These are phyloP conservation scores for Uloborus plumipes DNA, from an alignment of 2,888 invertebrate species.

Conservation along the genomic window DNA sequence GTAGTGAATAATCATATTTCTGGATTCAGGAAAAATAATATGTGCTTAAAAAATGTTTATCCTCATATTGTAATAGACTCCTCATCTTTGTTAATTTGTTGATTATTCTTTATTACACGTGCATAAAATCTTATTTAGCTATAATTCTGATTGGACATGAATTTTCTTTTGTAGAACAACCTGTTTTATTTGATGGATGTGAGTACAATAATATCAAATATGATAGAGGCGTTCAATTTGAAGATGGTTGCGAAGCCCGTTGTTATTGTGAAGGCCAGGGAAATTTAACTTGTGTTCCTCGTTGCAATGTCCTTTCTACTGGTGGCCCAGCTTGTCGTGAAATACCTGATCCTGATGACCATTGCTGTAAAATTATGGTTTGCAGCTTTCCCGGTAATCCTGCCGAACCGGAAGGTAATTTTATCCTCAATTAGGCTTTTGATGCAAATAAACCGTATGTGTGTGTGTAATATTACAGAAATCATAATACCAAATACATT, in stretches of 20 bases:
- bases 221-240: conserved; percentile 80
- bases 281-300: conserved; percentile 80
- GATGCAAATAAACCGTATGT: background rate
- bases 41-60: background rate
- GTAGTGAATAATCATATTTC: too few relatives aligned
- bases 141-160: too few relatives aligned
- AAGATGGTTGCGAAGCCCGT: conserved; percentile 83
- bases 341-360: conserved; percentile 66
- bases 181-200: conserved; percentile 74
- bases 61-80: too few relatives aligned
- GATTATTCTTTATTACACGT: too few relatives aligned
- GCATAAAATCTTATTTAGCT: too few relatives aligned
- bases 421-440: background rate
- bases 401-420: conserved; percentile 38
- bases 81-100: too few relatives aligned
- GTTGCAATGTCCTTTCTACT: conserved; percentile 56
- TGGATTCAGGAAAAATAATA: background rate
- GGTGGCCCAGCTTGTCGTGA: conserved; percentile 61
- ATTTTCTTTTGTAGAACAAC: conserved; percentile 63
- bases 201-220: conserved; percentile 77
- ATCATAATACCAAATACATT: too few relatives aligned
- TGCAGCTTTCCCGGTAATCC: conserved; percentile 64
- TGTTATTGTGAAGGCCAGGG: conserved; percentile 84
- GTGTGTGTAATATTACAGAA: too few relatives aligned
- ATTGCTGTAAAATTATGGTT: conserved; percentile 66